These are phyloP conservation scores for Sarcophaga subvicina DNA, from an alignment of 2,888 invertebrate species.

Conservation along the genomic window DNA sequence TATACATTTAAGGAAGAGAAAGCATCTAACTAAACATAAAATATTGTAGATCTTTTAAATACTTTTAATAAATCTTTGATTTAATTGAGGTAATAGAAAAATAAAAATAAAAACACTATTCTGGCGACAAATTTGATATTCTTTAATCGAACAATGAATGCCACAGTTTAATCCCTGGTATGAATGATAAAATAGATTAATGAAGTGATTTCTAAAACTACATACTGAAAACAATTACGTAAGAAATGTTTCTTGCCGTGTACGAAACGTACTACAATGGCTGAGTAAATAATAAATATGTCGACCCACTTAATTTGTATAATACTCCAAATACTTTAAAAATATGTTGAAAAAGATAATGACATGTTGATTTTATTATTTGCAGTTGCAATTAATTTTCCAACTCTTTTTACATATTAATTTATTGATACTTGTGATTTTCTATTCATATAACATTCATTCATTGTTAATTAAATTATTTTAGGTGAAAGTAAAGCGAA, in stretches of 20 bases:
- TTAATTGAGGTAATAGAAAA: neutral
- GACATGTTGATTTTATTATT: neutral
- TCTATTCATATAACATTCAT: too few species aligned
- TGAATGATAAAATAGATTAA: too few species aligned
- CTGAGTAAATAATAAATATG: too few species aligned
- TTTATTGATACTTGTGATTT: too few species aligned
- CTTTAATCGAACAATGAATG: too few species aligned
- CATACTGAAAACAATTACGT: neutral
- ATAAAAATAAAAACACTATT: neutral
- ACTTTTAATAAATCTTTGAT: neutral
- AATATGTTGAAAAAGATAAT: neutral
- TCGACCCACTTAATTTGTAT: neutral
- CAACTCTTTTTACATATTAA: too few species aligned
- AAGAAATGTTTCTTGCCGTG: too few species aligned
- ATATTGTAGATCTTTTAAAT: neutral
- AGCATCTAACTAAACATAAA: constrained; percentile 60
- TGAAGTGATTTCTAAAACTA: neutral
- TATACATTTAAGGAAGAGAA: constrained; percentile 71
- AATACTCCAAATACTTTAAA: neutral
- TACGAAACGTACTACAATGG: too few species aligned
- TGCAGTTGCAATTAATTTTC: too few species aligned
- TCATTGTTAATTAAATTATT: neutral
- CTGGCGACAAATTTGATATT: too few species aligned
- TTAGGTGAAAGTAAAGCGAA: too few species aligned
- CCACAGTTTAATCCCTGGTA: too few species aligned